Evolutionary conservation across 2,888 invertebrate species (phyloP).

Genomic region (Halictus ligatus): DNA sequence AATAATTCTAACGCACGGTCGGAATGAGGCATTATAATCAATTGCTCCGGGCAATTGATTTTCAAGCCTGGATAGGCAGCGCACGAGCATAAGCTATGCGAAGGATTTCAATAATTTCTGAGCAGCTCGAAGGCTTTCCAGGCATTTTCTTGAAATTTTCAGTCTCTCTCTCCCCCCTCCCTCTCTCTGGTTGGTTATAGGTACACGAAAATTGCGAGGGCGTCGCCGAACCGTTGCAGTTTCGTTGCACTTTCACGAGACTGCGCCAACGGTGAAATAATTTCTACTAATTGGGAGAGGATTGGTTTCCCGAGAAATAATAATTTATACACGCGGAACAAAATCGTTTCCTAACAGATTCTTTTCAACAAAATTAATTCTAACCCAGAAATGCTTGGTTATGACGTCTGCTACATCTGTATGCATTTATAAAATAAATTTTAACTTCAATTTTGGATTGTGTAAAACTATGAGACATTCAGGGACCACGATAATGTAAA

Average conservation of each 20-base stretch:
- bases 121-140: background rate
- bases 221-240: constrained; percentile 1
- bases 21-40: background rate
- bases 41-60: background rate
- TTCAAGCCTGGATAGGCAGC: background rate
- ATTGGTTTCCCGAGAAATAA: no score
- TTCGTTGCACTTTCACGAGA: constrained; percentile 8
- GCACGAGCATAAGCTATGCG: constrained; percentile 10
- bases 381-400: no score
- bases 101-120: constrained; percentile 13
- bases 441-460: no score
- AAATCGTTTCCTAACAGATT: no score
- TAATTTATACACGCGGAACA: no score
- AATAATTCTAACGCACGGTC: background rate
- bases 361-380: no score
- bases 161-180: no score
- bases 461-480: no score
- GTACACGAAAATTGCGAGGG: constrained; percentile 4
- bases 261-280: background rate
- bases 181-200: background rate
- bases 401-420: no score
- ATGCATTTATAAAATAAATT: no score
- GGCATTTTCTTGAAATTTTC: constrained; percentile 10
- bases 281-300: no score
- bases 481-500: no score